Evolutionary conservation across 2,113 vertebrate species (phyloP).

Genomic region (Erythrocebus patas): DNA sequence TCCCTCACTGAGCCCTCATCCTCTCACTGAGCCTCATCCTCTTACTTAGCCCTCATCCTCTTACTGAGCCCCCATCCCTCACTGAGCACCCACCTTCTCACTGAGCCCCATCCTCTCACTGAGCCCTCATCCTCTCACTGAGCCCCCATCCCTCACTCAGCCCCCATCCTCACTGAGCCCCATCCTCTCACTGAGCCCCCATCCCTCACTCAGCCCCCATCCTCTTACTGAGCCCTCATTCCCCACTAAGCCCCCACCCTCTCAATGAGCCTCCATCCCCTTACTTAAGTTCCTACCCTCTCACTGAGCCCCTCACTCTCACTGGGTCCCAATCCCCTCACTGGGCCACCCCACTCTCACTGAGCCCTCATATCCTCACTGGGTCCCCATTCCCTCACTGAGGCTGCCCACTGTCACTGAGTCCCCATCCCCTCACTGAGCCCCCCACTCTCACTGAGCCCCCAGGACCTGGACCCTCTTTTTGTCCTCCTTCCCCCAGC

Average conservation of each 20-base stretch:
- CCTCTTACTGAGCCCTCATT: neutral
- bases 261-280: neutral
- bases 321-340: neutral
- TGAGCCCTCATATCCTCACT: too few species aligned
- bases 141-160: too few species aligned
- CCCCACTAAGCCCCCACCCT: neutral
- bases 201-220: neutral
- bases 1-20: too few species aligned
- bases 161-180: neutral
- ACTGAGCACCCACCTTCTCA: too few species aligned
- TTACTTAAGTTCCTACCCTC: too few species aligned
- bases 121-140: neutral
- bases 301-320: neutral
- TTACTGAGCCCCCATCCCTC: accelerated
- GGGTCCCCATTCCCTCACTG: neutral
- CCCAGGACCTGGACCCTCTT: neutral
- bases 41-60: neutral
- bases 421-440: neutral
- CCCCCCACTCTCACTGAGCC: neutral
- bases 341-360: neutral
- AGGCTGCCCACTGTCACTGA: neutral
- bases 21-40: accelerated
- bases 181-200: neutral
- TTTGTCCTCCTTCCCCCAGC: neutral
- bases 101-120: too few species aligned